A percentile compares a stretch with the other conserved stretches of the same genome.
These are phyloP conservation scores for Echiichthys vipera DNA, from an alignment of 2,797 vertebrate species.

Conservation along the genomic window DNA sequence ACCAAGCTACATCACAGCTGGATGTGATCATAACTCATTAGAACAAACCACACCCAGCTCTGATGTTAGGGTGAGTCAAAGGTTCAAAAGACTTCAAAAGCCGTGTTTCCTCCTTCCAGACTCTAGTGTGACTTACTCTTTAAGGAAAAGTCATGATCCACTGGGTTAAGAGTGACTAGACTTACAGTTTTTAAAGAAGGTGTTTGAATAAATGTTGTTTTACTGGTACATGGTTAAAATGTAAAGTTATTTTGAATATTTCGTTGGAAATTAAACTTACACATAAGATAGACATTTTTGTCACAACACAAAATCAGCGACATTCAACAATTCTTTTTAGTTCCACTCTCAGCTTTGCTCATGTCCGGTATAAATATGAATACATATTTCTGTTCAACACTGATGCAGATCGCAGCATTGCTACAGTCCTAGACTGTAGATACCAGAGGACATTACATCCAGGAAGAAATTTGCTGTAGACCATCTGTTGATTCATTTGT, in stretches of 20 bases:
- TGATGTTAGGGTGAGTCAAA: not conserved
- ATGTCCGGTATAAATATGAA: not conserved
- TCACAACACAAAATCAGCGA: not conserved
- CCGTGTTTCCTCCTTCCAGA: not conserved
- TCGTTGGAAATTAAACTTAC: not conserved
- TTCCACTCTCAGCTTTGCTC: not conserved
- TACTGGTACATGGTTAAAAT: not conserved
- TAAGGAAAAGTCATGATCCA: not conserved
- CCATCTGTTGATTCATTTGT: slow-evolving; percentile 34
- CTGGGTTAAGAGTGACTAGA: not conserved
- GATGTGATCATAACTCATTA: not conserved
- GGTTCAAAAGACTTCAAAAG: not conserved
- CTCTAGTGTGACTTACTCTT: not conserved
- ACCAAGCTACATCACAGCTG: not conserved
- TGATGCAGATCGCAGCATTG: not conserved
- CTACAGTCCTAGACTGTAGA: not conserved
- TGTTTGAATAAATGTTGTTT: not conserved
- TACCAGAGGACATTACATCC: slow-evolving; percentile 2
- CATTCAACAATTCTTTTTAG: not conserved
- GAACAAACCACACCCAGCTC: not conserved
- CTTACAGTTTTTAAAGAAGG: not conserved
- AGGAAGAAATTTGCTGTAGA: slow-evolving; percentile 1
- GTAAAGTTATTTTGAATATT: not conserved
- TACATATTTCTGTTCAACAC: not conserved
- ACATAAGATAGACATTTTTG: too few relatives aligned